Percentiles rank a stretch among this genome's conserved stretches.
These are phyloP conservation scores for Megaceryle alcyon DNA, from an alignment of 2,797 vertebrate species.

Conservation along the genomic window DNA sequence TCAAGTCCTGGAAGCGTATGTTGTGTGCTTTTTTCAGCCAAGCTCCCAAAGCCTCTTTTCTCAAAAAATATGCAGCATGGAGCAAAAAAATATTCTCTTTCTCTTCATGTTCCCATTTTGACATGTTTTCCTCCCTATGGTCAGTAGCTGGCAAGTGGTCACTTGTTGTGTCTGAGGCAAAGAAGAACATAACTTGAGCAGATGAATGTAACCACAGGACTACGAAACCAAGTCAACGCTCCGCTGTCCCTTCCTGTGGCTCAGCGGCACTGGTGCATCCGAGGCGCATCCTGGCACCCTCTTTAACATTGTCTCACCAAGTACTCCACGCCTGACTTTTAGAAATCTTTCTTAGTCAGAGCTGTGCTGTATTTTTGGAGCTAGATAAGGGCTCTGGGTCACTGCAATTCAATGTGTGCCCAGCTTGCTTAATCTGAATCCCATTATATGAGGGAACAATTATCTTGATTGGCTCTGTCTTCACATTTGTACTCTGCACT, in stretches of 20 bases:
- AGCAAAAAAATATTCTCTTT: neutral
- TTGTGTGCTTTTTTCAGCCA: neutral
- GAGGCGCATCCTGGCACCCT: neutral
- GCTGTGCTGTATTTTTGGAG: neutral
- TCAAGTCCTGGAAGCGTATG: neutral
- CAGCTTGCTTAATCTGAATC: neutral
- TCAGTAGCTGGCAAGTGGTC: neutral
- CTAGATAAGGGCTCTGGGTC: conserved; percentile 46
- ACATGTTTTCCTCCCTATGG: neutral
- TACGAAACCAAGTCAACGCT: neutral
- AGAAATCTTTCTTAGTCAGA: conserved; percentile 10
- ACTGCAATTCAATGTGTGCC: conserved; percentile 1
- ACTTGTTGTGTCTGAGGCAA: neutral
- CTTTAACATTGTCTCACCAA: neutral
- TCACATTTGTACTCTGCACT: neutral
- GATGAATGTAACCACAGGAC: neutral
- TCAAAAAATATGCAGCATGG: neutral
- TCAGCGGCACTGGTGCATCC: neutral
- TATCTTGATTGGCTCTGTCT: conserved; percentile 13
- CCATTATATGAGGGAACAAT: conserved; percentile 38
- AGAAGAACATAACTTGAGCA: neutral
- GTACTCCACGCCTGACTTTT: neutral
- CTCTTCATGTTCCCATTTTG: neutral
- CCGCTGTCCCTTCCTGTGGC: neutral
- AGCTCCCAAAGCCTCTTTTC: neutral